These are phyloP conservation scores for Cremastinae sp. DNA, from an alignment of 2,888 invertebrate species.

Conservation along the genomic window DNA sequence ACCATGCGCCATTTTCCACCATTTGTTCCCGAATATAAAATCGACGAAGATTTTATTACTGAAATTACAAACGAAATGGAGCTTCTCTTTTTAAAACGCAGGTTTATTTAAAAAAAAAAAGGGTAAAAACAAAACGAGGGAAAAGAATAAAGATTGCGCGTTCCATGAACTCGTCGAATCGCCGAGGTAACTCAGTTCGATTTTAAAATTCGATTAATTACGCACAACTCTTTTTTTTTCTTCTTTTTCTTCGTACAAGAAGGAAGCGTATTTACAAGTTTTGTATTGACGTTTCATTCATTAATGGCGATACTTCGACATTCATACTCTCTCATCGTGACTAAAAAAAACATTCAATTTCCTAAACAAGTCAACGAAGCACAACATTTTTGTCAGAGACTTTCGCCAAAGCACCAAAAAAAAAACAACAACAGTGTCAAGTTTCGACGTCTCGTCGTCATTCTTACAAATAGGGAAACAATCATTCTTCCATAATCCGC, in stretches of 20 bases:
- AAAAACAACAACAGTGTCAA: neutral
- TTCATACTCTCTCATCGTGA: neutral
- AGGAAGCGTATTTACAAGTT: constrained; percentile 6
- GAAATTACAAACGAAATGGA: neutral
- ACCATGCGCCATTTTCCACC: neutral
- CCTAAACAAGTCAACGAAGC: constrained; percentile 26
- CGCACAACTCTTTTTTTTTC: no score
- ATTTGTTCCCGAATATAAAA: neutral
- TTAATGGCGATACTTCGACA: neutral
- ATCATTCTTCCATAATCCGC: constrained; percentile 22
- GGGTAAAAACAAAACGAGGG: neutral
- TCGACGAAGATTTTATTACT: no score
- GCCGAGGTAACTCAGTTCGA: constrained; percentile 9
- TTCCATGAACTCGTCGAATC: constrained; percentile 32
- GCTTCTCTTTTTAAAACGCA: constrained; percentile 22
- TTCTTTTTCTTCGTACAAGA: neutral
- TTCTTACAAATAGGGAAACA: constrained; percentile 3
- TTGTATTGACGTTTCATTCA: no score
- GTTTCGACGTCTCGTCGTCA: constrained; percentile 13
- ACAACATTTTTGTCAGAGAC: constrained; percentile 21
- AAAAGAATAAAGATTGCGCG: constrained; percentile 38
- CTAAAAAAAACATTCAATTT: constrained; percentile 7
- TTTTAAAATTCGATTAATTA: neutral
- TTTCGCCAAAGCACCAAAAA: constrained; percentile 30
- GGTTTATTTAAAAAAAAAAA: constrained; percentile 48